phyloP scores from a whole-genome alignment of 2,113 vertebrate genomes.

The Ranitomeya imitator region DNA sequence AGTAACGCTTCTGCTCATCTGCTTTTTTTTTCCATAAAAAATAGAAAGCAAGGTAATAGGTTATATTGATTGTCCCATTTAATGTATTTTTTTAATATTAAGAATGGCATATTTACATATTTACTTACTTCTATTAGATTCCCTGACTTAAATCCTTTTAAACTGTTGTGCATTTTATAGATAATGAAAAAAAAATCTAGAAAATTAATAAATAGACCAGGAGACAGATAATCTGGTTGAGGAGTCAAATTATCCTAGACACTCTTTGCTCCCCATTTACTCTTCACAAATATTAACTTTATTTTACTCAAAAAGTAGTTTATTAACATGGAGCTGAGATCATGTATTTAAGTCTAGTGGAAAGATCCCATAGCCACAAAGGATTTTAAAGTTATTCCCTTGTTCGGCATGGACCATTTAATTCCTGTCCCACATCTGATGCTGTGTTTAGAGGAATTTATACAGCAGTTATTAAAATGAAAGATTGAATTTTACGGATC shows the following conservation, averaged over 20 bases:
- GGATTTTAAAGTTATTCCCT: constrained; percentile 33
- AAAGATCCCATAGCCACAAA: constrained; percentile 37
- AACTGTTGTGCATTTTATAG: no score
- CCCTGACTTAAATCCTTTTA: no score
- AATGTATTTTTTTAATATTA: no score
- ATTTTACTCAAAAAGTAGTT: constrained; percentile 3
- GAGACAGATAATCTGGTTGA: neutral
- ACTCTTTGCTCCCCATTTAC: neutral
- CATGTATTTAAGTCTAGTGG: constrained; percentile 29
- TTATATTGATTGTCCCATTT: no score
- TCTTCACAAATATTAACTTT: neutral
- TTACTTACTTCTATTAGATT: no score
- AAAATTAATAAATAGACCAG: constrained; percentile 2
- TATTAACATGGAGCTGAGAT: constrained; percentile 7
- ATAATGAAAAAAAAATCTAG: no score
- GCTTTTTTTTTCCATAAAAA: no score
- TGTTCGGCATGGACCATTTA: constrained; percentile 33
- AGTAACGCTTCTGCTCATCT: no score
- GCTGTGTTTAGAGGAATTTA: constrained; percentile 38
- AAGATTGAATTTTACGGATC: constrained; percentile 51
- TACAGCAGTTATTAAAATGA: constrained; percentile 48
- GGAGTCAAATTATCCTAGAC: neutral
- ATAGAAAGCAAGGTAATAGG: no score
- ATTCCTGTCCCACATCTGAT: constrained; percentile 36
- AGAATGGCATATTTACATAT: no score